Evolutionary conservation across 2,797 vertebrate species (phyloP), one percentile per base, ranked within the genome.

Genomic region (Pseudopleuronectes americanus): DNA sequence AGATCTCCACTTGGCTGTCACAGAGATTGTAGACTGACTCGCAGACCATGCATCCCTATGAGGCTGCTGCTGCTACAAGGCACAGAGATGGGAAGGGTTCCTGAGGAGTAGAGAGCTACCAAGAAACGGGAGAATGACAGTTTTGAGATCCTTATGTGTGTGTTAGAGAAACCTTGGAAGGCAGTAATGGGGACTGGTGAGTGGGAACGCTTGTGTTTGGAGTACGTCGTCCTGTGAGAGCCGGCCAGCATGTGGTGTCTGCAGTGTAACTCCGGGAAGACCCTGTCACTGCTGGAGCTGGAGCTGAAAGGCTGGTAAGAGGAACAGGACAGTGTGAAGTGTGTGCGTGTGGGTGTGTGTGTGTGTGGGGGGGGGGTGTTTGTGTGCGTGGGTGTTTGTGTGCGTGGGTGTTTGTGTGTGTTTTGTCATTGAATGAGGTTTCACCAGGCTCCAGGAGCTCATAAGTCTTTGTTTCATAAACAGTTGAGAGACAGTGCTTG

Each of bases 221-320:
- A 86, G 33, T 58, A 62, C 66, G 71, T 78, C 56, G 73, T 76
- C 64, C 74, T 71, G 84, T 77, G 79, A 89, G 77, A 81, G 77
- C 73, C 41, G 65, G 84, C 74, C 91, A 90, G 92, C 94, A 97
- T 99, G 96, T 99, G 97, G 97, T 99, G 97, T 91, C 92, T 99
- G 90, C 96, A 98, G 92, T 99, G 97, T 92, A 95, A 96, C 87
- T 97, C 97, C 17, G 97, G 98, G 95, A 96, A 96, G 94, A 98
- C 95, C 45, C 96, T 97, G 94, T 98, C 97, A 56, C 87, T 99
- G 89, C 92, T 98, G 93, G 97, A 98, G 66, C 93, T 98, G 92
- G 96, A 98, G 89, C 95, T 96, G 86, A 97, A 97, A 68, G 94
- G 95, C 93, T 95, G 97, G 96, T 98, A 93, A 96, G 96, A 76